Base-by-base conservation (phyloP, 2,888 invertebrate species). In the Cybosia mesomella region DNA sequence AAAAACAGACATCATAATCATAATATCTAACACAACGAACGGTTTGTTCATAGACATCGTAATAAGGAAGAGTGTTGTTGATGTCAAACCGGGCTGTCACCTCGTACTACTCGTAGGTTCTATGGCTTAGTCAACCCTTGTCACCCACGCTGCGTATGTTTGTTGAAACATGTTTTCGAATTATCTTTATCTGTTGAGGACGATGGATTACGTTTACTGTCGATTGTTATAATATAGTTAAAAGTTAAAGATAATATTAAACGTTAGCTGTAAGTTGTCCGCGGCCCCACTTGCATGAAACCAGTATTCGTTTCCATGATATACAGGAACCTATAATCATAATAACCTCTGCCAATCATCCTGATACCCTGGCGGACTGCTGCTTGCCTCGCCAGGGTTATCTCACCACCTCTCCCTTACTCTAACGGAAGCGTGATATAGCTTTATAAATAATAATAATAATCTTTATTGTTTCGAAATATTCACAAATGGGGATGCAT, bases 151-250 rank as follows among this genome's bases (percentile, higher is more conserved):
- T 39, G 5, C 39, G 24, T 49, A 21, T 53, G 36, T 21, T 39
- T 67, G 13, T 39, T 59, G 59, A 67, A 67, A 53, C 24, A 36
- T 53, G n/a, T n/a, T 58, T 36, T 21, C 2, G 15, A 62, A 63
- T 67, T 63, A 53, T 63, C 34, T 62, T 67, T 63, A 53, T 63
- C 34, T 62, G 18, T 34, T 28, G 10, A 28, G 62, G 22, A 59
- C 43, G n/a, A 5, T 22, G 13, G 22, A 21, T 59, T 39, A 18
- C 18, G 49, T 18, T 49, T 49, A n/a, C n/a, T 28, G 28, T 2
- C 8, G 49, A 49, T 49, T 49, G 49, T 49, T n/a, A n/a, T 49
- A 49, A 49, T 49, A 18, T 49, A n/a, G 49, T 49, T 49, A 8
- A 9, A 49, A 49, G 49, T 49, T 49, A 8, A 49, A 49, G 8